Conservation (phyloP, 2,797 vertebrate species). For the Vireo griseus region DNA sequence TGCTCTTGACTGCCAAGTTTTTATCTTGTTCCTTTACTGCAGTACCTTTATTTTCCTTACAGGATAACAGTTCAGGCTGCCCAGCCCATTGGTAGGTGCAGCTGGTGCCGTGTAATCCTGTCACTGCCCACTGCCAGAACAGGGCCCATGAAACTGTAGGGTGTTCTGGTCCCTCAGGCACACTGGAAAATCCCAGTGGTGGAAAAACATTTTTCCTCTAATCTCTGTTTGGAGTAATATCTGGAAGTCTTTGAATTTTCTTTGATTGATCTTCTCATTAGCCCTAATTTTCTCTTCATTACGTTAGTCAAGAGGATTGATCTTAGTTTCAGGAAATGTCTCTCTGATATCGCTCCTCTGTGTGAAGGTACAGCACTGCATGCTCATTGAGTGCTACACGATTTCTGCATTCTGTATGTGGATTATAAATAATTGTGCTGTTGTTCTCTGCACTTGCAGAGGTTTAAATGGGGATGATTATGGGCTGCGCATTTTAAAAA, state of each 20-base stretch:
- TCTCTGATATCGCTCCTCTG: background rate
- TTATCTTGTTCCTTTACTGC: background rate
- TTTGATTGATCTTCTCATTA: background rate
- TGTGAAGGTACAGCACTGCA: background rate
- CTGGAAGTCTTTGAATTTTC: background rate
- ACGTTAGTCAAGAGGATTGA: background rate
- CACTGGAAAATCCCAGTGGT: background rate
- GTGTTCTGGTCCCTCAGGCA: background rate
- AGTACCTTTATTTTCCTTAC: background rate
- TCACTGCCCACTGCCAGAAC: background rate
- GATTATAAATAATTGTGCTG: background rate
- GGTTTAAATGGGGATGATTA: background rate
- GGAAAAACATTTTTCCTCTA: background rate
- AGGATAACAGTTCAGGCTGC: background rate
- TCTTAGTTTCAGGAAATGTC: background rate
- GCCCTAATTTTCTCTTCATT: background rate
- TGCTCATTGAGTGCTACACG: background rate
- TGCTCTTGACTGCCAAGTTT: background rate
- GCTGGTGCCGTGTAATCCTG: background rate
- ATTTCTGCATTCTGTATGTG: background rate
- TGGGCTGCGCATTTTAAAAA: background rate
- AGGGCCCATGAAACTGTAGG: background rate
- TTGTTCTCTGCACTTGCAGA: background rate
- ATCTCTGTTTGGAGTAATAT: background rate
- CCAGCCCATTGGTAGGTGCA: background rate